phyloP scores from a whole-genome alignment of 2,888 invertebrate species.

The Pegoplata infirma region DNA sequence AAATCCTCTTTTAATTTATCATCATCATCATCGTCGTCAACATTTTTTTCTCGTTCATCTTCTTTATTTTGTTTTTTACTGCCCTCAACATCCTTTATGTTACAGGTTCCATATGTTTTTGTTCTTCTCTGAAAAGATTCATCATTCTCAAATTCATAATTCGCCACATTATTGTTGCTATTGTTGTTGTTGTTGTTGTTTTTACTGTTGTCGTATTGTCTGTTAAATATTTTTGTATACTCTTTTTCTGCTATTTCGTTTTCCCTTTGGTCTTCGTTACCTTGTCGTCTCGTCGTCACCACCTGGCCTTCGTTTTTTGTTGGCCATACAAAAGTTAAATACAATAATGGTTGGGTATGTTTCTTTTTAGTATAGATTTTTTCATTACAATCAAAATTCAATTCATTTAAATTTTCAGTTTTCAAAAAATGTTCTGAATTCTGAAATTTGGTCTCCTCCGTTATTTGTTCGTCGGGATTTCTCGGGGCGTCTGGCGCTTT shows the following conservation, averaged over 20 bases:
- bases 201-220: slow-evolving; percentile 63
- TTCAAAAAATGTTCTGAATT: slow-evolving; percentile 11
- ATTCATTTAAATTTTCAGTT: slow-evolving; percentile 3
- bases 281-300: slow-evolving; percentile 57
- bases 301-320: slow-evolving; percentile 54
- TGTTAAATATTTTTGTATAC: slow-evolving; percentile 31
- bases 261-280: slow-evolving; percentile 48
- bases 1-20: slow-evolving; percentile 29
- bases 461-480: not conserved
- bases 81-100: slow-evolving; percentile 67
- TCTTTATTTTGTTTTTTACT: slow-evolving; percentile 26
- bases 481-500: slow-evolving; percentile 9
- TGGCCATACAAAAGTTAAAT: slow-evolving; percentile 57
- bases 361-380: slow-evolving; percentile 59
- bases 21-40: no score
- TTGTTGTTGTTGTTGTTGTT: not conserved
- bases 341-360: slow-evolving; percentile 39
- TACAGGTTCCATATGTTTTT: slow-evolving; percentile 60
- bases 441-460: not conserved
- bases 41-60: slow-evolving; percentile 45
- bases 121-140: slow-evolving; percentile 21
- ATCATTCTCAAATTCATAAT: slow-evolving; percentile 64
- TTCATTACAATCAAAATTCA: slow-evolving; percentile 43
- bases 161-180: slow-evolving; percentile 13
- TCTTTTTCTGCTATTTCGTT: slow-evolving; percentile 33